A percentile compares a stretch with the other conserved stretches of the same genome.
phyloP scores from a whole-genome alignment of 2,888 invertebrate species.

The Hypomecis punctinalis region DNA sequence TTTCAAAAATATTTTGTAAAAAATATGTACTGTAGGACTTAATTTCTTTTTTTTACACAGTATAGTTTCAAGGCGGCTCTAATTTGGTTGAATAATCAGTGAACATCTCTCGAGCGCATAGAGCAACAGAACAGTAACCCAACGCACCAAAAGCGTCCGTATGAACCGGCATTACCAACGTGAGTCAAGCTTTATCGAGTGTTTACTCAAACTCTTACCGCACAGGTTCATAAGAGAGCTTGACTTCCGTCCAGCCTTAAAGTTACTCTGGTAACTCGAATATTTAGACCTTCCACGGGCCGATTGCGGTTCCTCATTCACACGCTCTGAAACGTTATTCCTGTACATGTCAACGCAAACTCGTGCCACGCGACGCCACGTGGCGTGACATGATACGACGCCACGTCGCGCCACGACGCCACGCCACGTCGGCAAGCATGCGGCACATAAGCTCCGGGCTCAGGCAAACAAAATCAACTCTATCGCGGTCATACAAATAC shows the following conservation, averaged over 20 bases:
- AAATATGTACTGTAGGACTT: no score
- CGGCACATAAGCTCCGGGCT: constrained; percentile 65
- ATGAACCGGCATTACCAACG: constrained; percentile 62
- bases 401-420: constrained; percentile 11
- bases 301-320: constrained; percentile 91
- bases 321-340: constrained; percentile 91
- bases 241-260: constrained; percentile 95
- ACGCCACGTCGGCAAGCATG: constrained; percentile 52
- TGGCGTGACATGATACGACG: constrained; percentile 35
- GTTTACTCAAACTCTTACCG: constrained; percentile 90
- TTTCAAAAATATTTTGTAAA: no score
- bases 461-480: constrained; percentile 71
- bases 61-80: no score
- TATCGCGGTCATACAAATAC: constrained; percentile 55
- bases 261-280: constrained; percentile 93
- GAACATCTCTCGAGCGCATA: constrained; percentile 47
- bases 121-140: constrained; percentile 74
- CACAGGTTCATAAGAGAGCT: constrained; percentile 98
- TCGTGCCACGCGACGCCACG: constrained; percentile 59
- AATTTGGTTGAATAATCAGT: no score
- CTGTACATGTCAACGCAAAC: constrained; percentile 70
- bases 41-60: no score
- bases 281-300: constrained; percentile 93
- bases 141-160: constrained; percentile 77
- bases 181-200: constrained; percentile 74